Conservation (phyloP, 2,888 invertebrate genomes). For the Oscheius sp. region DNA sequence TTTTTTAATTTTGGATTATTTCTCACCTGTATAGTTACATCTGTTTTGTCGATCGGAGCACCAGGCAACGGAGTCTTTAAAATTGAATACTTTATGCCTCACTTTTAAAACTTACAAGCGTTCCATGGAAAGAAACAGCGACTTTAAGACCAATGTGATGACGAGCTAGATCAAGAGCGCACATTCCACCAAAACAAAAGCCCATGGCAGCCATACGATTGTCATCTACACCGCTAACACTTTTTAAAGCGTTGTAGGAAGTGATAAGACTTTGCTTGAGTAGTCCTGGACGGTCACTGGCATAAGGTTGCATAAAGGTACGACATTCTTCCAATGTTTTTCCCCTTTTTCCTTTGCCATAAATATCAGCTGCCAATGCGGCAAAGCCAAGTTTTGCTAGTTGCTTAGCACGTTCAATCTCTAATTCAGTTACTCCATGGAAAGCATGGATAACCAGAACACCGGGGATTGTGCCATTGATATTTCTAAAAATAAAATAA, state of each 20-base stretch:
- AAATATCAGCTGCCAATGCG: conserved; percentile 63
- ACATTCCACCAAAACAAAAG: conserved; percentile 66
- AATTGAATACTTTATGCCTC: too few species aligned
- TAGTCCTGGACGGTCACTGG: conserved; percentile 40
- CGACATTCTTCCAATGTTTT: conserved; percentile 49
- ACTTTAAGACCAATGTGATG: conserved; percentile 42
- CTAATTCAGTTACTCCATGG: conserved; percentile 55
- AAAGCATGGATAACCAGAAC: conserved; percentile 63
- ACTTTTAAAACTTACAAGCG: too few species aligned
- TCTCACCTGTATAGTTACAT: conserved; percentile 42
- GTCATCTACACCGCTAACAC: conserved; percentile 37
- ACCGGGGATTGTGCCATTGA: conserved; percentile 34
- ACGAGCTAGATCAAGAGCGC: conserved; percentile 62
- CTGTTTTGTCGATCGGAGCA: conserved; percentile 33
- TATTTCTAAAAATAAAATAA: neutral
- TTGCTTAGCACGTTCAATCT: conserved; percentile 52
- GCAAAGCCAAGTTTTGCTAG: conserved; percentile 62
- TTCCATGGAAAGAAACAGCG: conserved; percentile 65
- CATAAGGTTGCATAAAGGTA: conserved; percentile 49
- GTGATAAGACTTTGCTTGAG: conserved; percentile 54
- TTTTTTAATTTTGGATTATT: neutral
- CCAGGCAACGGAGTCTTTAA: conserved; percentile 58
- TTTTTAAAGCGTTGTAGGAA: conserved; percentile 50
- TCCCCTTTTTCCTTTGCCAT: conserved; percentile 61
- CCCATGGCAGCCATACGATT: conserved; percentile 58